Base-by-base conservation (phyloP, 2,113 vertebrate species). In the Ia io region DNA sequence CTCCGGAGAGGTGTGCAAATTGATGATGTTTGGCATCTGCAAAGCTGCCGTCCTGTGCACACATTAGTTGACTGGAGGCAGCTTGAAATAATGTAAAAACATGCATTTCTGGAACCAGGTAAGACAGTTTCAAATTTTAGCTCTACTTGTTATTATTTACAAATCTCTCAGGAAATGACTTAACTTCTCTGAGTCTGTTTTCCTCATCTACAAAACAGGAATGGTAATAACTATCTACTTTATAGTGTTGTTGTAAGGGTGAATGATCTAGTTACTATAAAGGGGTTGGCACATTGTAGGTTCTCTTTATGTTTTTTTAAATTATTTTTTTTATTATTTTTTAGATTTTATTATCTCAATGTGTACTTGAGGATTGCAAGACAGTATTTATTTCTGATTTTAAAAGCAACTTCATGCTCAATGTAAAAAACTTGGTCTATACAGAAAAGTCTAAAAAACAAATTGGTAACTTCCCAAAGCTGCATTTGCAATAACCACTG, bases 1-100 rank as follows among this genome's bases (percentile, higher is more conserved):
- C 14, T 47, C 69, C 1, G 2, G 61, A n/a, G 84, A 76, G 65
- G 16, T 23, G 61, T 47, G 13, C 67, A 76, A 65, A 77, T 86
- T 4, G 47, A 53, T 88, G 1, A 18, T 28, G 2, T 5, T 44
- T 44, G 74, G 22, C 84, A n/a, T 44, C 65, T 92, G 51, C 25
- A 32, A 56, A 42, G 30, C 37, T 42, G 10, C 61, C 61, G 30
- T 44, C 20, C 59, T 17, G 2, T 17, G 17, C n/a, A 9, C 14
- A 32, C 1, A 10, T 12, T 80, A 0, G 53, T 74, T 37, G 30
- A 88, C 63, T 49, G 35, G 85, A 63, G 20, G 53, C 25, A 82
- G 56, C 30, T 90, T 61, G 82, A 90, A 89, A 78, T 61, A 88
- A 35, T 80, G 42, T 83, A 37, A 87, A 91, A 74, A 92, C 47